These are phyloP conservation scores for Muntiacus muntjak DNA, from an alignment of 2,113 vertebrate genomes.

Conservation along the genomic window DNA sequence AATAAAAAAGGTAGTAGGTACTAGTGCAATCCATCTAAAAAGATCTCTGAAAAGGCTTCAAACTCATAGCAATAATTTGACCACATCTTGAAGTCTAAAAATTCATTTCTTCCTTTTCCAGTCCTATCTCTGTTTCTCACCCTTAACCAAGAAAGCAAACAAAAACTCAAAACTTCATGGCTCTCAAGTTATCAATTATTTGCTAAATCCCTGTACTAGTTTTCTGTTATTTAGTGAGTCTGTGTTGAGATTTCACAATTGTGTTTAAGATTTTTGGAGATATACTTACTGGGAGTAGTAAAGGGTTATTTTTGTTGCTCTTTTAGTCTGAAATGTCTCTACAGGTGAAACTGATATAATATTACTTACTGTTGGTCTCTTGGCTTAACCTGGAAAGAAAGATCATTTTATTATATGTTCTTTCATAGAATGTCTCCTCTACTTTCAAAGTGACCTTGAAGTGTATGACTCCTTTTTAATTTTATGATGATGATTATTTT, in stretches of 20 bases:
- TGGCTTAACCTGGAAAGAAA: not conserved
- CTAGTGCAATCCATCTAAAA: not conserved
- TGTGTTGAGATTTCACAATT: not conserved
- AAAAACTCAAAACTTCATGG: not conserved
- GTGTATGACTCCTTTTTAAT: not conserved
- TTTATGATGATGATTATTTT: slow-evolving; percentile 17
- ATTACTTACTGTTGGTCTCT: not conserved
- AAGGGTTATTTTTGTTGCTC: not conserved
- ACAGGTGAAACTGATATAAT: not conserved
- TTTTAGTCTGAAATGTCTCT: not conserved
- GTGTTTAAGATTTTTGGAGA: not conserved
- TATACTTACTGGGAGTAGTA: not conserved
- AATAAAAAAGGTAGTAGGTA: not conserved
- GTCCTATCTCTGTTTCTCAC: not conserved
- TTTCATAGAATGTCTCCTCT: not conserved
- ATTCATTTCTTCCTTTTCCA: not conserved
- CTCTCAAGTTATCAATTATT: not conserved
- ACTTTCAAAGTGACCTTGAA: slow-evolving; percentile 1
- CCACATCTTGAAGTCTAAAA: slow-evolving; percentile 1
- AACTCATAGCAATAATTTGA: slow-evolving; percentile 11
- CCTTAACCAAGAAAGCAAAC: not conserved
- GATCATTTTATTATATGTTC: not conserved
- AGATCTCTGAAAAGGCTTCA: slow-evolving; percentile 8
- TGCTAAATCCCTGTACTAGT: not conserved
- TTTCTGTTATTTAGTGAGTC: not conserved